Percentiles rank a stretch among this genome's conserved stretches.
Conservation (phyloP, 2,797 vertebrate genomes). For the Parauchenoglanis punctatus region DNA sequence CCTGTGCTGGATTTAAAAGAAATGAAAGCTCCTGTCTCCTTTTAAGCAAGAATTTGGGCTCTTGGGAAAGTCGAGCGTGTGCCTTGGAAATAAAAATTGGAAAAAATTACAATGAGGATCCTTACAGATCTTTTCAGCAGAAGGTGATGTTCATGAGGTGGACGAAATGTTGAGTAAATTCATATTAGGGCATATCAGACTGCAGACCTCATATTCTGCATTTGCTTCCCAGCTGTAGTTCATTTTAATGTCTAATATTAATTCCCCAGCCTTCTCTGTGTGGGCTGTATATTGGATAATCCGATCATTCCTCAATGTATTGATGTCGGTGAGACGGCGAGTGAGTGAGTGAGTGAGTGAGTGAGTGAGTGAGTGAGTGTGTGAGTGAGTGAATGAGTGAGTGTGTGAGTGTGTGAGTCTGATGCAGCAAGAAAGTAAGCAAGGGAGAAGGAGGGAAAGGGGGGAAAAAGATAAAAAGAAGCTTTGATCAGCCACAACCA, state of each 20-base stretch:
- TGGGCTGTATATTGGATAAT: conserved; percentile 30
- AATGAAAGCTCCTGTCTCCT: conserved; percentile 8
- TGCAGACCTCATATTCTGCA: conserved; percentile 4
- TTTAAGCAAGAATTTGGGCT: conserved; percentile 10
- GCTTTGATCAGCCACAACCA: conserved; percentile 48
- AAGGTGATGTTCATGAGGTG: background rate
- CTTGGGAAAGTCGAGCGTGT: background rate
- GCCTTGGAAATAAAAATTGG: background rate
- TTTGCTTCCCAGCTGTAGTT: background rate
- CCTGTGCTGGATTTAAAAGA: conserved; percentile 1
- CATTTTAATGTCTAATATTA: conserved; percentile 24
- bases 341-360: conserved; percentile 4
- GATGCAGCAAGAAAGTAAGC: conserved; percentile 11
- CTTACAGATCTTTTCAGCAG: background rate
- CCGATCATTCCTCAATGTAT: conserved; percentile 6
- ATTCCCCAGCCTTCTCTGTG: conserved; percentile 17
- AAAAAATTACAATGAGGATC: background rate
- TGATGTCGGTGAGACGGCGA: conserved; percentile 8
- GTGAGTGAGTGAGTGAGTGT: background rate
- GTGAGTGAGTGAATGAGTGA: background rate
- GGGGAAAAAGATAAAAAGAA: conserved; percentile 39
- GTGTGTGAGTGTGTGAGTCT: conserved; percentile 1
- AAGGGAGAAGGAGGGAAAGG: background rate
- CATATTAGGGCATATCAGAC: background rate
- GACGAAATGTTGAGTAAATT: background rate